A percentile compares a stretch with the other conserved stretches of the same genome.
phyloP scores from a whole-genome alignment of 2,797 vertebrate species.

The Scolopax rusticola region DNA sequence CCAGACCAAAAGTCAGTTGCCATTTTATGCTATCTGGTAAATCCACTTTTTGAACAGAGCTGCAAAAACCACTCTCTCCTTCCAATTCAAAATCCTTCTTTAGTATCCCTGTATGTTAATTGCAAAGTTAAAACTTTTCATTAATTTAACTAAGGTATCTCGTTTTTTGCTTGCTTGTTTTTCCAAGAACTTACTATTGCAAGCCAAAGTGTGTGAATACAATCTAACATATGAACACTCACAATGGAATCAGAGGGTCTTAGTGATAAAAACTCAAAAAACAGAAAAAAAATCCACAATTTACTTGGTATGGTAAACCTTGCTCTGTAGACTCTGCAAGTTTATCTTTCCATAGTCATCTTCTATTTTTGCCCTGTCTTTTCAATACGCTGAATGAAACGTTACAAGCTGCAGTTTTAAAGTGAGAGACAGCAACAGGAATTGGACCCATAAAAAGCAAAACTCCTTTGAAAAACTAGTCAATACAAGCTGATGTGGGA shows the following conservation, averaged over 20 bases:
- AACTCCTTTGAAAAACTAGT: neutral
- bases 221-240: neutral
- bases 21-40: neutral
- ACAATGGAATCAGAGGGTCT: neutral
- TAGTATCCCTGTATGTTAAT: neutral
- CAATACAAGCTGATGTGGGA: neutral
- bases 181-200: neutral
- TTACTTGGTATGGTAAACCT: neutral
- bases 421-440: neutral
- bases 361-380: neutral
- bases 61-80: neutral
- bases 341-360: neutral
- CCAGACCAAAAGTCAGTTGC: neutral
- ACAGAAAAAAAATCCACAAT: neutral
- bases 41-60: neutral
- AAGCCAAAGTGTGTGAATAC: neutral
- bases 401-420: neutral
- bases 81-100: neutral
- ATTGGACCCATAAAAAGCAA: neutral
- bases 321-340: neutral
- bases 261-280: neutral
- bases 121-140: neutral
- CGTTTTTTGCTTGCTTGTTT: neutral
- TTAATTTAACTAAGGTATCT: neutral
- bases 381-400: neutral